These are phyloP conservation scores for Alosa sapidissima DNA, from an alignment of 2,797 vertebrate genomes.

Conservation along the genomic window DNA sequence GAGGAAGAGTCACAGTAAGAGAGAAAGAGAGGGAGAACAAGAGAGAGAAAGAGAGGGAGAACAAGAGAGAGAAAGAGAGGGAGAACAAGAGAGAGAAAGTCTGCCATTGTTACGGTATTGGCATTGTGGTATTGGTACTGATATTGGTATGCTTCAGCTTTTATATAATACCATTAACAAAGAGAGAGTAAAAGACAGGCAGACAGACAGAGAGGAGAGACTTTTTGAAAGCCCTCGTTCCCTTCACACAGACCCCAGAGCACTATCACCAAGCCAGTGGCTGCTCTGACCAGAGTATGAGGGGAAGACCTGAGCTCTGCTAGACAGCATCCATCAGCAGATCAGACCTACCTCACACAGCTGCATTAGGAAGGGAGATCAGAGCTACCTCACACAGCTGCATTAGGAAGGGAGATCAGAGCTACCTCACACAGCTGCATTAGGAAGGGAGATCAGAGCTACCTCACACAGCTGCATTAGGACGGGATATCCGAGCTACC, in stretches of 20 bases:
- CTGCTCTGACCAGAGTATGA: background rate
- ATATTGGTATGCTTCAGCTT: no score
- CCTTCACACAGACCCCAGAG: background rate
- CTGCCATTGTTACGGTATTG: no score
- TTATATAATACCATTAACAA: background rate
- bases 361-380: no score
- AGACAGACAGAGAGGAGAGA: background rate
- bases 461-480: no score
- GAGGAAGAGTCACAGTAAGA: background rate
- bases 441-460: no score
- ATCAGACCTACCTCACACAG: background rate
- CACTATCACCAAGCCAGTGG: background rate
- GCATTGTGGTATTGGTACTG: no score
- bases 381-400: no score
- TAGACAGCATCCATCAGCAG: background rate
- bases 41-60: background rate
- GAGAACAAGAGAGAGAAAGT: background rate
- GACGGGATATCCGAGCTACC: no score
- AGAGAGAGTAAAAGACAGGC: background rate
- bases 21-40: background rate
- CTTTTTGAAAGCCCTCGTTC: background rate
- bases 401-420: no score
- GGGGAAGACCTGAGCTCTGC: background rate
- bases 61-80: background rate
- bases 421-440: no score